phyloP scores from a whole-genome alignment of 1,140 invertebrate genomes.

The Drosophila sp. region DNA sequence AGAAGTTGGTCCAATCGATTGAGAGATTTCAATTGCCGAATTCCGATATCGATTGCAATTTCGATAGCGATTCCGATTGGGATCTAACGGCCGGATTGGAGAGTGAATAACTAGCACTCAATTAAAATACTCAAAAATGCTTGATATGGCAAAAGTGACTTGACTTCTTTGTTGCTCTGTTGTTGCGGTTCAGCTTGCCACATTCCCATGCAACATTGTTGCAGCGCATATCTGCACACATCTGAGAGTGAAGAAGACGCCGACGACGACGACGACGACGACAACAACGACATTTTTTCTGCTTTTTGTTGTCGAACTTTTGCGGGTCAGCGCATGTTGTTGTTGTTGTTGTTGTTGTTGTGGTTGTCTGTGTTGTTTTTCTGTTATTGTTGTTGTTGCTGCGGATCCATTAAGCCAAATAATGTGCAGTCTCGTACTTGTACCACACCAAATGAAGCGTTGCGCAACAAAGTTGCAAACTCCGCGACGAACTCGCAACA shows the following conservation, averaged over 20 bases:
- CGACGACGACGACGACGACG: slow-evolving; percentile 55
- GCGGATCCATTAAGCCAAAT: slow-evolving; percentile 74
- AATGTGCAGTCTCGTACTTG: slow-evolving; percentile 55
- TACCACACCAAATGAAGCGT: slow-evolving; percentile 47
- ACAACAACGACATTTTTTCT: slow-evolving; percentile 41
- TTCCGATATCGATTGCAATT: neutral
- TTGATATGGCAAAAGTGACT: slow-evolving; percentile 28
- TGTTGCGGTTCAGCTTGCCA: slow-evolving; percentile 8
- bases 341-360: slow-evolving; percentile 12
- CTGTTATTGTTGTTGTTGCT: slow-evolving; percentile 34
- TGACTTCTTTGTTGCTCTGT: neutral
- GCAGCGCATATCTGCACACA: slow-evolving; percentile 66
- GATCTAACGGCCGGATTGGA: neutral
- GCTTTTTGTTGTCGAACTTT: slow-evolving; percentile 27
- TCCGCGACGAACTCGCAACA: slow-evolving; percentile 6
- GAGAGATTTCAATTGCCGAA: slow-evolving; percentile 8
- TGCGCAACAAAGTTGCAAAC: slow-evolving; percentile 65
- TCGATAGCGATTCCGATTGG: neutral
- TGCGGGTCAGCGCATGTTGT: slow-evolving; percentile 36
- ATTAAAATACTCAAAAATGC: slow-evolving; percentile 51
- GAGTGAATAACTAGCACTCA: slow-evolving; percentile 46
- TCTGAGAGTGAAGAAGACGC: slow-evolving; percentile 49
- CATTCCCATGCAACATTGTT: slow-evolving; percentile 80
- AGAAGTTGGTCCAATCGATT: slow-evolving; percentile 16
- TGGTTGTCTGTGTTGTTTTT: slow-evolving; percentile 6